Evolutionary conservation across 2,888 invertebrate genomes (phyloP).

Genomic region (Eupithecia exiguata): DNA sequence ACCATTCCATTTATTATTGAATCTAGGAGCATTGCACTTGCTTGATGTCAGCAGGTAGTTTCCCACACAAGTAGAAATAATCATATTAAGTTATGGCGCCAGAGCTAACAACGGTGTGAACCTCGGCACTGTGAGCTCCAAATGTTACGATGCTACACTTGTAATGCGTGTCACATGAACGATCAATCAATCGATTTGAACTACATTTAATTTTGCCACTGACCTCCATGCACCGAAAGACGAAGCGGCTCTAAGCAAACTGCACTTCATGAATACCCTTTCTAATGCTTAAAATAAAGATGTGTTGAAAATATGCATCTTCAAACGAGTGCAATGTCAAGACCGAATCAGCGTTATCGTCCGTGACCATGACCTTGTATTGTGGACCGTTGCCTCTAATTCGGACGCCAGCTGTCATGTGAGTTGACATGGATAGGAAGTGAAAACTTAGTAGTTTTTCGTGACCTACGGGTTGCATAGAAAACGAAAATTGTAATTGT

Average conservation of each 20-base stretch:
- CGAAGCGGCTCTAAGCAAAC: not conserved
- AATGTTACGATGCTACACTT: not conserved
- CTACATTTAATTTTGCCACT: not conserved
- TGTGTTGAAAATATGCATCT: slow-evolving; percentile 5
- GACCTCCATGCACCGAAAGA: not conserved
- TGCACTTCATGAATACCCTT: not conserved
- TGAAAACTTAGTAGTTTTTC: not conserved
- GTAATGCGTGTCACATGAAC: not conserved
- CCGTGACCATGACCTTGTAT: slow-evolving; percentile 37
- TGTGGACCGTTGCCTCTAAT: slow-evolving; percentile 22
- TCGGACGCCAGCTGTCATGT: slow-evolving; percentile 8
- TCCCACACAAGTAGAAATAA: not conserved
- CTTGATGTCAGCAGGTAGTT: not conserved
- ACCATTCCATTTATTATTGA: not conserved
- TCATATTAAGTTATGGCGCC: not conserved
- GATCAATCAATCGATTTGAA: not conserved
- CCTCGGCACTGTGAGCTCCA: not conserved
- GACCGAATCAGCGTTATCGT: slow-evolving; percentile 29
- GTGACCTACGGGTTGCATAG: not conserved
- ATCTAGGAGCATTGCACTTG: not conserved
- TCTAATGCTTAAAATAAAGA: not conserved
- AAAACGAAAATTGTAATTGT: not conserved
- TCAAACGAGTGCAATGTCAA: slow-evolving; percentile 36
- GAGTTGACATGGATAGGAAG: not conserved
- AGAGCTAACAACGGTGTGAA: not conserved